These are phyloP conservation scores for Ethmia dodecea DNA, from an alignment of 2,888 invertebrate genomes.

Conservation along the genomic window DNA sequence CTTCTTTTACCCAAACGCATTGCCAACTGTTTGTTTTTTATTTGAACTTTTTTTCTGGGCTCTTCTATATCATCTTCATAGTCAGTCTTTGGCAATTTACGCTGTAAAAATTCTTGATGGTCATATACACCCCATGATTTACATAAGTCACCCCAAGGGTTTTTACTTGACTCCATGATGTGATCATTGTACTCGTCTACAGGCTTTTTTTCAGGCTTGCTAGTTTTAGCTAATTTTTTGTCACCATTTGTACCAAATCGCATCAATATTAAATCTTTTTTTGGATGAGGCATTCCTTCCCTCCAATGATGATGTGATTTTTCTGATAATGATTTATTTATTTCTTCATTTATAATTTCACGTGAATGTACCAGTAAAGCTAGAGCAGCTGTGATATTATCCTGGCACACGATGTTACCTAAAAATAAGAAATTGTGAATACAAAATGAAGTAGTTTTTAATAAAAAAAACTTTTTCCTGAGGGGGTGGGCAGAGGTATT, in stretches of 20 bases:
- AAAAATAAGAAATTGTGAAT: too few species aligned
- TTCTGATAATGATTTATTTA: conserved; percentile 49
- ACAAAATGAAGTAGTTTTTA: too few species aligned
- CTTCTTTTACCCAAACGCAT: conserved; percentile 55
- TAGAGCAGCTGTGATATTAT: conserved; percentile 77
- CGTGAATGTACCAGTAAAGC: conserved; percentile 78
- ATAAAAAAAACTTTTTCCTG: too few species aligned
- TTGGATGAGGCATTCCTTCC: conserved; percentile 81
- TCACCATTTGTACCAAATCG: conserved; percentile 87
- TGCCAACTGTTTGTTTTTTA: conserved; percentile 59
- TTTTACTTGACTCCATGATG: conserved; percentile 64
- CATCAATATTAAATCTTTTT: conserved; percentile 83
- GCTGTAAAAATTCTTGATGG: conserved; percentile 73
- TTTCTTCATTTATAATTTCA: conserved; percentile 56
- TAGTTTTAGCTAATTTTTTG: conserved; percentile 79
- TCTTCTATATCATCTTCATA: conserved; percentile 39
- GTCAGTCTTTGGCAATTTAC: conserved; percentile 44
- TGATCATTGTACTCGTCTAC: conserved; percentile 38
- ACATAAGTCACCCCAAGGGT: conserved; percentile 86
- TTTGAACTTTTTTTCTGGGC: conserved; percentile 33
- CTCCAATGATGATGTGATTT: conserved; percentile 87
- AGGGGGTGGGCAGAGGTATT: too few species aligned
- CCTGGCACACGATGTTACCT: conserved; percentile 83
- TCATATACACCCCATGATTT: conserved; percentile 83
- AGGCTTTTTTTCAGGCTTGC: conserved; percentile 27